phyloP scores from a whole-genome alignment of 30 jellyfish, hydroid and myxozoan genomes.

The Aurelia sp. region DNA sequence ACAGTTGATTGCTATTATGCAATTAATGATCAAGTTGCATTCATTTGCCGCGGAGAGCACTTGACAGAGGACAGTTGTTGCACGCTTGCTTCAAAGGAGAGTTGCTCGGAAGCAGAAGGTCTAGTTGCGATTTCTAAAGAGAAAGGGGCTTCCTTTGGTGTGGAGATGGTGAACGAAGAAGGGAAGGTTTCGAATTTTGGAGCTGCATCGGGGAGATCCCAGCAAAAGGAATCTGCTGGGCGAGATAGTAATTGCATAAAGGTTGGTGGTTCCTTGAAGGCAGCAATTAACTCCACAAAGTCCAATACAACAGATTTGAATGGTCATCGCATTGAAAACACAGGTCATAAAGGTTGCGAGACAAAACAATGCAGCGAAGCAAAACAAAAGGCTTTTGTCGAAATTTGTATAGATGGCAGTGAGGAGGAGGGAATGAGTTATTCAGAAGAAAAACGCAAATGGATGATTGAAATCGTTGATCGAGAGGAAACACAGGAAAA shows the following conservation, averaged over 20 bases:
- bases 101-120: too few relatives aligned
- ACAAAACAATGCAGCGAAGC: conserved; percentile 55
- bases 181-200: background rate
- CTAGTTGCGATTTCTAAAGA: too few relatives aligned
- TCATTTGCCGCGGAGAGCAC: too few relatives aligned
- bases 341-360: conserved; percentile 6
- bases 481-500: conserved; percentile 1
- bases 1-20: too few relatives aligned
- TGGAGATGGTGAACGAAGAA: conserved; percentile 4
- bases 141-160: too few relatives aligned
- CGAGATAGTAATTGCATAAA: too few relatives aligned
- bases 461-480: conserved; percentile 59
- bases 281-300: conserved; percentile 18
- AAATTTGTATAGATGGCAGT: conserved; percentile 46
- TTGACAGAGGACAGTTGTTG: too few relatives aligned
- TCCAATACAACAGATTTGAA: conserved; percentile 4
- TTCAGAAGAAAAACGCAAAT: conserved; percentile 19
- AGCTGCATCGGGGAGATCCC: background rate
- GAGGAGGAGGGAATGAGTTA: conserved; percentile 28
- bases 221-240: too few relatives aligned
- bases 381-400: conserved; percentile 50
- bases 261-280: background rate
- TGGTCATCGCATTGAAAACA: conserved; percentile 12
- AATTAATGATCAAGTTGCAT: too few relatives aligned
- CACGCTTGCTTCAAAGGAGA: too few relatives aligned